Percentiles rank a stretch among this genome's conserved stretches.
Evolutionary conservation across 2,113 vertebrate genomes (phyloP).

Genomic region (Panthera tigris): DNA sequence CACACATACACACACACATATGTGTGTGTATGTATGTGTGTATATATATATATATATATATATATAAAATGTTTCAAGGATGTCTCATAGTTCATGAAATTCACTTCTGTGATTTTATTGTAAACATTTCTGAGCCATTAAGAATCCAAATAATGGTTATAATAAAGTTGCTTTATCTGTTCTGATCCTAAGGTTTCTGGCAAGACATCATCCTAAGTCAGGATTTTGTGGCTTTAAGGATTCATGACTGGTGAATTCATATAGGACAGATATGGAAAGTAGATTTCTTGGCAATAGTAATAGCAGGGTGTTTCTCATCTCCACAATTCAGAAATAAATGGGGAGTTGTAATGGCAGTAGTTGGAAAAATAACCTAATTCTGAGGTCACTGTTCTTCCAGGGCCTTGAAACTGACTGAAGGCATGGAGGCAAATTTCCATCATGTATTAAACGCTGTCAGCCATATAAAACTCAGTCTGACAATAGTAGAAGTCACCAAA

Average conservation of each 20-base stretch:
- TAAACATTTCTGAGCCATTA: background rate
- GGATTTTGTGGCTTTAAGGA: background rate
- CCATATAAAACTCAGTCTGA: background rate
- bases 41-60: no score
- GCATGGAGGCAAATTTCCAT: background rate
- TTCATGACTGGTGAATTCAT: background rate
- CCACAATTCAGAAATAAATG: background rate
- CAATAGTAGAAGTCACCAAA: background rate
- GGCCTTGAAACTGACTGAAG: background rate
- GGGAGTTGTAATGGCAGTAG: background rate
- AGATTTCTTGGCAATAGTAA: background rate
- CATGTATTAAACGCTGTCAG: background rate
- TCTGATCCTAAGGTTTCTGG: background rate
- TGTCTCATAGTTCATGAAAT: background rate
- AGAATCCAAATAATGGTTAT: background rate
- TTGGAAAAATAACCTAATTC: constrained; percentile 8
- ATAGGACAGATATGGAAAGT: background rate
- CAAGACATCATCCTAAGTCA: background rate
- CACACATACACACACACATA: no score
- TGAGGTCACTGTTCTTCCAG: background rate
- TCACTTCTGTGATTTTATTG: constrained; percentile 28
- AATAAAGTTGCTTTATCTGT: background rate
- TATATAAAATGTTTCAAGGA: background rate
- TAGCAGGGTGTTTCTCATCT: background rate
- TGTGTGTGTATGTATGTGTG: no score